Conservation (phyloP, 2,113 vertebrate species). For the Malurus melanocephalus region DNA sequence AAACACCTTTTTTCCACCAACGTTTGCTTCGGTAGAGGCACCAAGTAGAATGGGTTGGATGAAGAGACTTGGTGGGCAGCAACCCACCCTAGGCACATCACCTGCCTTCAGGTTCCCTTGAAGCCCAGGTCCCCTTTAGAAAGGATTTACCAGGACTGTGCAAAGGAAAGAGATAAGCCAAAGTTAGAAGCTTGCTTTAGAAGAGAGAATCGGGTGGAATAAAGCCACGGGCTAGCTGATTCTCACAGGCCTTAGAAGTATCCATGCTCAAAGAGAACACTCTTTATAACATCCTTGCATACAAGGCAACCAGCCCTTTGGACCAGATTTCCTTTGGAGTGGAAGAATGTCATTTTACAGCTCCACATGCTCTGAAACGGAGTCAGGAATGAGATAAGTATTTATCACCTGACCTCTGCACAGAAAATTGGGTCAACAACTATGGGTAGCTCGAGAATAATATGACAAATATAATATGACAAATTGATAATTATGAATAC, state of each 20-base stretch:
- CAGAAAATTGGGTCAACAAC: background rate
- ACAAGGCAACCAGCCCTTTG: background rate
- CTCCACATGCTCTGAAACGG: background rate
- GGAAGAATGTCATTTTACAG: background rate
- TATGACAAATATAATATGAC: background rate
- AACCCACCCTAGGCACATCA: background rate
- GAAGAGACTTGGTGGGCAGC: background rate
- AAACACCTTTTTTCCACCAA: background rate
- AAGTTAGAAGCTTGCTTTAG: background rate
- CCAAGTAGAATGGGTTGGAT: background rate
- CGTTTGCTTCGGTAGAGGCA: background rate
- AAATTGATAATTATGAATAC: background rate
- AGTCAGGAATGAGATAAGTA: background rate
- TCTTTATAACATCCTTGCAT: accelerated
- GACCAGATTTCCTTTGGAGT: background rate
- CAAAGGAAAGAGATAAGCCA: background rate
- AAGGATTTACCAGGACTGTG: background rate
- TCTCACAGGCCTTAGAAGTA: background rate
- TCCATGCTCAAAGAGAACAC: background rate
- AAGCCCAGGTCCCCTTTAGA: background rate
- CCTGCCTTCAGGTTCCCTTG: background rate
- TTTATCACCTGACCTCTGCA: background rate
- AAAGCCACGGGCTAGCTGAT: background rate
- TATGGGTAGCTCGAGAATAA: background rate
- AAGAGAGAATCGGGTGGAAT: background rate